Conservation (phyloP, 2,888 invertebrate species). For the Protodeltote pygarga region DNA sequence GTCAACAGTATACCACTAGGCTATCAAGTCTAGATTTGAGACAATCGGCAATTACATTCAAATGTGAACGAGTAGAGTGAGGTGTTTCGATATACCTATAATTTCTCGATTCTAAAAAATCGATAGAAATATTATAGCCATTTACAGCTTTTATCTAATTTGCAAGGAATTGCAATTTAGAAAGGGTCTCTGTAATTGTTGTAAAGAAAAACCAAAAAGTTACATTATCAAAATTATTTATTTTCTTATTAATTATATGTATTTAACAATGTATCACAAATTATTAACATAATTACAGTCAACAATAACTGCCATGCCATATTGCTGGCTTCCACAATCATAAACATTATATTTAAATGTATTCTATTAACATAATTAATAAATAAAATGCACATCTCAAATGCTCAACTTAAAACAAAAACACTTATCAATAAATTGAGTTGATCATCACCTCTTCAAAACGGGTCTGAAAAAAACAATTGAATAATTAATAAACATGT, state of each 20-base stretch:
- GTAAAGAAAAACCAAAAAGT: neutral
- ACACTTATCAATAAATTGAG: constrained; percentile 10
- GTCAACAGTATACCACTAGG: too few relatives aligned
- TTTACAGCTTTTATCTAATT: too few relatives aligned
- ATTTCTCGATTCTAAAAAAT: too few relatives aligned
- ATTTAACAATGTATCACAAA: constrained; percentile 38
- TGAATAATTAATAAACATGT: neutral
- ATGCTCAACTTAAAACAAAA: constrained; percentile 41
- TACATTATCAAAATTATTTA: constrained; percentile 10
- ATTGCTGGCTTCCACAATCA: constrained; percentile 10
- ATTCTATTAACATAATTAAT: constrained; percentile 18
- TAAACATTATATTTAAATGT: constrained; percentile 14
- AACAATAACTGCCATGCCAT: constrained; percentile 27
- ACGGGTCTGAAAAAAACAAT: constrained; percentile 63
- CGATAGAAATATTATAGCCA: too few relatives aligned
- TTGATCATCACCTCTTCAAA: constrained; percentile 63
- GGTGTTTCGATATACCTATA: too few relatives aligned
- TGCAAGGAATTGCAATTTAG: neutral
- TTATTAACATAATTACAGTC: constrained; percentile 41
- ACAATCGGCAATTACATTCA: too few relatives aligned
- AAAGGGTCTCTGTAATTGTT: neutral
- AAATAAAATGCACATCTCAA: constrained; percentile 44
- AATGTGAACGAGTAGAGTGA: too few relatives aligned
- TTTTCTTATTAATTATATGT: too few relatives aligned
- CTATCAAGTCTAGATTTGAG: too few relatives aligned